A percentile compares a stretch with the other conserved stretches of the same genome.
These are phyloP conservation scores for Nasua narica DNA, from an alignment of 2,797 vertebrate species.

Conservation along the genomic window DNA sequence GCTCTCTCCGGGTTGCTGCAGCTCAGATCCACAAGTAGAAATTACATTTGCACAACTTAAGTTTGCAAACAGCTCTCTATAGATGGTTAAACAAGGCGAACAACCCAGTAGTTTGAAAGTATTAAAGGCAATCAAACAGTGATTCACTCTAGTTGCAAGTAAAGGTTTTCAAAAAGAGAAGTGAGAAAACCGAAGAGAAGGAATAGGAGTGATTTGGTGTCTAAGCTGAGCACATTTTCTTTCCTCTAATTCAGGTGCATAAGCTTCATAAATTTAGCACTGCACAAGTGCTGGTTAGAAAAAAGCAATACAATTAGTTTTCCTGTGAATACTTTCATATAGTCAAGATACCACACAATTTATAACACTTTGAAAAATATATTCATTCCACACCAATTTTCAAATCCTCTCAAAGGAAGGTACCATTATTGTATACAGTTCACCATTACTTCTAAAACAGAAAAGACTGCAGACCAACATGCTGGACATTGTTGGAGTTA, in stretches of 20 bases:
- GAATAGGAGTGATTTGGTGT: neutral
- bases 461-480: neutral
- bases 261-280: constrained; percentile 46
- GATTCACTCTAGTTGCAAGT: constrained; percentile 39
- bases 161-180: neutral
- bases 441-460: neutral
- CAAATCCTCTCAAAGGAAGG: constrained; percentile 37
- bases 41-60: constrained; percentile 66
- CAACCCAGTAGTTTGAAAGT: constrained; percentile 46
- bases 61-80: constrained; percentile 60
- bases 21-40: constrained; percentile 50
- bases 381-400: constrained; percentile 34
- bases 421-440: neutral
- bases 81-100: constrained; percentile 60
- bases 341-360: constrained; percentile 44
- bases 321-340: constrained; percentile 50
- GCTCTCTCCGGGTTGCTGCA: neutral
- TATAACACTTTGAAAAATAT: constrained; percentile 58
- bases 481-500: neutral
- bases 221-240: constrained; percentile 27
- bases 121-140: constrained; percentile 42
- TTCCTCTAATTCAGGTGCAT: constrained; percentile 52
- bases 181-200: neutral
- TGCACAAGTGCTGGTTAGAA: neutral
- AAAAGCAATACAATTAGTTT: constrained; percentile 50